phyloP scores from a whole-genome alignment of 1,140 invertebrate species.

The Diorhabda elongata region DNA sequence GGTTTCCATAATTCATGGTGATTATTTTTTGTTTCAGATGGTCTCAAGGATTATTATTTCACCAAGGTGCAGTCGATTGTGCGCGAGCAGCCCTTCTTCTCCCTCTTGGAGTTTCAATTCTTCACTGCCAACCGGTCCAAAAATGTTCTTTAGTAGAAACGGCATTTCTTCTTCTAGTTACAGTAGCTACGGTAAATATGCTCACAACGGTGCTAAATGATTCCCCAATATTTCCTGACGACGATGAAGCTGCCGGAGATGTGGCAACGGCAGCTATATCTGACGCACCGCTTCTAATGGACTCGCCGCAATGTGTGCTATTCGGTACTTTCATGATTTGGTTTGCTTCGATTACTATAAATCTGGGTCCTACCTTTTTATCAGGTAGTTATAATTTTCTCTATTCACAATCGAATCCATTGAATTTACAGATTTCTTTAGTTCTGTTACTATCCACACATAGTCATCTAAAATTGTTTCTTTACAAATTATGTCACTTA shows the following conservation, averaged over 20 bases:
- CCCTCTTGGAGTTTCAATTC: slow-evolving; percentile 75
- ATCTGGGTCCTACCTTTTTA: slow-evolving; percentile 85
- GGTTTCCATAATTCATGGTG: too few relatives aligned
- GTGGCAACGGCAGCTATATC: slow-evolving; percentile 59
- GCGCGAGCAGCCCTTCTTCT: slow-evolving; percentile 75
- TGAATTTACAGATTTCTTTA: too few relatives aligned
- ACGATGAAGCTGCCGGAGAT: slow-evolving; percentile 60
- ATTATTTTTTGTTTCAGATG: slow-evolving; percentile 58
- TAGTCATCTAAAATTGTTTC: too few relatives aligned
- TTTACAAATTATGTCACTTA: too few relatives aligned
- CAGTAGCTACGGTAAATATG: slow-evolving; percentile 87
- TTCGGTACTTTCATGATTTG: slow-evolving; percentile 92
- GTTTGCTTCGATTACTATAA: slow-evolving; percentile 86
- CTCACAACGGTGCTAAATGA: slow-evolving; percentile 86
- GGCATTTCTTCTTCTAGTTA: slow-evolving; percentile 81
- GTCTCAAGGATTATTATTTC: slow-evolving; percentile 83
- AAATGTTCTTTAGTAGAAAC: slow-evolving; percentile 88
- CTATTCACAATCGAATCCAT: neutral
- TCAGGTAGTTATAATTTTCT: slow-evolving; percentile 47
- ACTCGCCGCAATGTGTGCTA: slow-evolving; percentile 70
- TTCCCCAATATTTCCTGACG: slow-evolving; percentile 79
- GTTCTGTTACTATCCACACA: too few relatives aligned
- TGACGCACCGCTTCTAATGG: slow-evolving; percentile 42
- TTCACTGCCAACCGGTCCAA: slow-evolving; percentile 76
- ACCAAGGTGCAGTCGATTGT: slow-evolving; percentile 82